Percentiles rank a stretch among this genome's conserved stretches.
Conservation (phyloP, 2,888 invertebrate species). For the Coelopa pilipes region DNA sequence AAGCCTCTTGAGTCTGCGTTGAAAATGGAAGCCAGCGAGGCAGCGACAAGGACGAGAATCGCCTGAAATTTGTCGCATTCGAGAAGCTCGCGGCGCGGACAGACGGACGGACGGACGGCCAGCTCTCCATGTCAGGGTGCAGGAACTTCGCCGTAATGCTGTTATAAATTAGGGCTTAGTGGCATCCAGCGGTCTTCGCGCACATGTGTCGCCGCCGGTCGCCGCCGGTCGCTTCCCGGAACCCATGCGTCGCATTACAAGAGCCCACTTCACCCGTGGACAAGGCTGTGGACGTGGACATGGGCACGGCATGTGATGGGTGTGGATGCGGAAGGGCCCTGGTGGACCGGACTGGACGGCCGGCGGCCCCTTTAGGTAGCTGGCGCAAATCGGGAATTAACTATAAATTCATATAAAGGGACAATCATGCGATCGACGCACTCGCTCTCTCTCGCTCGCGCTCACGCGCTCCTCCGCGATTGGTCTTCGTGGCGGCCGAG, state of each 20-base stretch:
- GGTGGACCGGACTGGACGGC: not conserved
- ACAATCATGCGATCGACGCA: constrained; percentile 35
- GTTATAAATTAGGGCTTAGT: constrained; percentile 36
- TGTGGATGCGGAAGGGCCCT: not conserved
- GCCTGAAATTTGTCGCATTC: constrained; percentile 25
- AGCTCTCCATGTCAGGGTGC: too few relatives aligned
- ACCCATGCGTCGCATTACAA: constrained; percentile 25
- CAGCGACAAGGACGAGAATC: constrained; percentile 1
- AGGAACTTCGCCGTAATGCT: constrained; percentile 6
- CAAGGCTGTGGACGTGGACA: too few relatives aligned
- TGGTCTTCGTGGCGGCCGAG: not conserved
- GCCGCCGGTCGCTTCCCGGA: constrained; percentile 2
- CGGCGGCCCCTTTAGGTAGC: not conserved
- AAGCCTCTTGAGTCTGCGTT: constrained; percentile 25
- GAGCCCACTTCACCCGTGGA: constrained; percentile 9
- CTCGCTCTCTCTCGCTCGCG: not conserved
- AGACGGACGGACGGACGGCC: not conserved
- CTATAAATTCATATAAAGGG: constrained; percentile 26
- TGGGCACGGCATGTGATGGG: not conserved
- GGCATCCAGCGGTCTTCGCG: constrained; percentile 9
- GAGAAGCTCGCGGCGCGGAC: not conserved
- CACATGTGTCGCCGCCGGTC: constrained; percentile 31
- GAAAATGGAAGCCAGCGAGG: not conserved
- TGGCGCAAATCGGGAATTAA: constrained; percentile 23
- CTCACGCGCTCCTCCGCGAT: not conserved